Conservation (phyloP, 2,888 invertebrate genomes). For the Nudaria mundana region DNA sequence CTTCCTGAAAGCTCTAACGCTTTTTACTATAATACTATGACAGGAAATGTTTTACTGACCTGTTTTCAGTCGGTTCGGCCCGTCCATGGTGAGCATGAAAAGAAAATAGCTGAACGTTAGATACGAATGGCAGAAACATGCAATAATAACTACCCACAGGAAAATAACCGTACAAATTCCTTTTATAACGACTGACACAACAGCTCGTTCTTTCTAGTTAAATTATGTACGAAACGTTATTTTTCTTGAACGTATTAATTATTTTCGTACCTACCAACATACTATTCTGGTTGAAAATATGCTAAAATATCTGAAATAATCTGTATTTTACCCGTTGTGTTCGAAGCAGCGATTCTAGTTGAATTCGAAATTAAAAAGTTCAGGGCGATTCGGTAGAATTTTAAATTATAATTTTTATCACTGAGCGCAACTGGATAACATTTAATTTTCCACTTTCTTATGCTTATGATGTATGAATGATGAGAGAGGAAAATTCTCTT, state of each 20-base stretch:
- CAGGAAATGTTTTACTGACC: conserved; percentile 38
- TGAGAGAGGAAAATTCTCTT: too few species aligned
- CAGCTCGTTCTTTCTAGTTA: neutral
- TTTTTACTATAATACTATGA: conserved; percentile 10
- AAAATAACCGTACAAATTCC: neutral
- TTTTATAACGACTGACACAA: neutral
- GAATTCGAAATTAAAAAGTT: too few species aligned
- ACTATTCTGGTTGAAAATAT: too few species aligned
- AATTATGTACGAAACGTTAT: neutral
- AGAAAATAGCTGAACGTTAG: conserved; percentile 23
- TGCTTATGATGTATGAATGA: too few species aligned
- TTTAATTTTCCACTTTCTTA: too few species aligned
- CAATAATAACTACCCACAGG: conserved; percentile 1
- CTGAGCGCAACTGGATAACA: too few species aligned
- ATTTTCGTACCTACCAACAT: too few species aligned
- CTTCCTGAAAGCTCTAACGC: conserved; percentile 12
- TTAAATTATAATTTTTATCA: too few species aligned
- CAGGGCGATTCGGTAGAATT: too few species aligned
- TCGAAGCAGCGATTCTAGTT: too few species aligned
- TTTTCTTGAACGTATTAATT: neutral
- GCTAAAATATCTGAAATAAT: too few species aligned
- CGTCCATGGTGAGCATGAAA: conserved; percentile 28
- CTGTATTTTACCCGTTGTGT: too few species aligned
- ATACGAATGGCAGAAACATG: conserved; percentile 1
- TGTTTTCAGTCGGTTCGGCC: conserved; percentile 33